A percentile compares a stretch with the other conserved stretches of the same genome.
Conservation (phyloP, 2,797 vertebrate species). For the Bucorvus abyssinicus region DNA sequence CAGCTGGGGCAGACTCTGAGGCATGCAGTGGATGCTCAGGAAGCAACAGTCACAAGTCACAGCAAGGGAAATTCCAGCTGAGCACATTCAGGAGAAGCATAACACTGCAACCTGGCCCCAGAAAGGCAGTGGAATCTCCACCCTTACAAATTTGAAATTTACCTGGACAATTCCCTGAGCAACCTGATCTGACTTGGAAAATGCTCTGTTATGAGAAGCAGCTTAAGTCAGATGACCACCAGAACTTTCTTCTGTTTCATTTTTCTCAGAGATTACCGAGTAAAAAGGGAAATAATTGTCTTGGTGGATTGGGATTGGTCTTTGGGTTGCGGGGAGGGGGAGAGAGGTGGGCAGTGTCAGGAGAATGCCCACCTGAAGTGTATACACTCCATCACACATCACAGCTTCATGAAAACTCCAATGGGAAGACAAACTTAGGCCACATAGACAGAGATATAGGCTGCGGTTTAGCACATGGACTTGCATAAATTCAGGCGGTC, state of each 20-base stretch:
- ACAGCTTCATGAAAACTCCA: not conserved
- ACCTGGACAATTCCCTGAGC: not conserved
- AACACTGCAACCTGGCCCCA: not conserved
- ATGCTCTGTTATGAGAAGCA: not conserved
- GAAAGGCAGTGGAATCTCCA: not conserved
- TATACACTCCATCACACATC: not conserved
- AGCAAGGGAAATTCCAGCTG: slow-evolving; percentile 13
- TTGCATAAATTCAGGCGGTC: not conserved
- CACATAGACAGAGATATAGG: not conserved
- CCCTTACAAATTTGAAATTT: not conserved
- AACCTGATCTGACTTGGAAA: not conserved
- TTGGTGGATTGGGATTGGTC: not conserved
- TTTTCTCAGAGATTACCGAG: not conserved
- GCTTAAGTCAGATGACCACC: not conserved
- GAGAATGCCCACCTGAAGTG: not conserved
- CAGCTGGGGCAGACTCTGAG: not conserved
- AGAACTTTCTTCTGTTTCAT: not conserved
- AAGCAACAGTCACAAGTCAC: not conserved
- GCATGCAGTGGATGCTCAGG: not conserved
- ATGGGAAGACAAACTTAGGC: not conserved
- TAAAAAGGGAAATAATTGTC: not conserved
- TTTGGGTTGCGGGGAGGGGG: not conserved
- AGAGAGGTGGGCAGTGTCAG: not conserved
- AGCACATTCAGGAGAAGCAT: not conserved
- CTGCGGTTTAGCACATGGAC: not conserved